A percentile compares a stretch with the other conserved stretches of the same genome.
Evolutionary conservation across 1,140 invertebrate genomes (phyloP).

Genomic region (Notospermus geniculatus): DNA sequence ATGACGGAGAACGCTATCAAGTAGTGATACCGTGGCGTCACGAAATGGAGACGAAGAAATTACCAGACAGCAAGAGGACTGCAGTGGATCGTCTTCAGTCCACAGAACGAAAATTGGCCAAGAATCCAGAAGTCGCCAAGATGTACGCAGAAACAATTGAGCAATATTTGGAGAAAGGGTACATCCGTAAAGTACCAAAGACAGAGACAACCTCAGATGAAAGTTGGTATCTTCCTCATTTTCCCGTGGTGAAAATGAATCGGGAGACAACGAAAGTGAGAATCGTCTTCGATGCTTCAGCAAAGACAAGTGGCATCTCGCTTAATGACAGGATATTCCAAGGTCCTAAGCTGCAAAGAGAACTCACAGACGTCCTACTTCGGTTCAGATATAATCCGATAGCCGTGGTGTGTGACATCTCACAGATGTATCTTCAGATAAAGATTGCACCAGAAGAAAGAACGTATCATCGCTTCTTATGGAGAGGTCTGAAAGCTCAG

Average conservation of each 20-base stretch:
- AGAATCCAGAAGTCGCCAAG: not conserved
- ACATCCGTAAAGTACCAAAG: not conserved
- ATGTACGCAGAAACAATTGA: not conserved
- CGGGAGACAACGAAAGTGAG: not conserved
- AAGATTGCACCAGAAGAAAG: too few relatives aligned
- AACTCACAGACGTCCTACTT: too few relatives aligned
- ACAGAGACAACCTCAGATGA: not conserved
- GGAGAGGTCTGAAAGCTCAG: too few relatives aligned
- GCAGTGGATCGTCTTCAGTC: not conserved
- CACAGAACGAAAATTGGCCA: not conserved
- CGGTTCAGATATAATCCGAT: too few relatives aligned
- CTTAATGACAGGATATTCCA: not conserved
- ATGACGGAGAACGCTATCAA: too few relatives aligned
- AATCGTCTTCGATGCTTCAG: conserved; percentile 1
- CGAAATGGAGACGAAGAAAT: not conserved
- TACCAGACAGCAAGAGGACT: not conserved
- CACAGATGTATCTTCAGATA: too few relatives aligned
- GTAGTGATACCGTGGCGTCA: too few relatives aligned
- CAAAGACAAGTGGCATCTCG: not conserved
- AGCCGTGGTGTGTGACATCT: too few relatives aligned
- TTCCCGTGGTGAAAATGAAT: not conserved
- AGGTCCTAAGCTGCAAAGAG: not conserved
- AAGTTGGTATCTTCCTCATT: not conserved
- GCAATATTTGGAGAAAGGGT: not conserved
- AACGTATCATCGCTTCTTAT: too few relatives aligned